These are phyloP conservation scores for Hydractinia echinata DNA, from an alignment of 30 jellyfish, hydroid and myxozoan genomes.

Conservation along the genomic window DNA sequence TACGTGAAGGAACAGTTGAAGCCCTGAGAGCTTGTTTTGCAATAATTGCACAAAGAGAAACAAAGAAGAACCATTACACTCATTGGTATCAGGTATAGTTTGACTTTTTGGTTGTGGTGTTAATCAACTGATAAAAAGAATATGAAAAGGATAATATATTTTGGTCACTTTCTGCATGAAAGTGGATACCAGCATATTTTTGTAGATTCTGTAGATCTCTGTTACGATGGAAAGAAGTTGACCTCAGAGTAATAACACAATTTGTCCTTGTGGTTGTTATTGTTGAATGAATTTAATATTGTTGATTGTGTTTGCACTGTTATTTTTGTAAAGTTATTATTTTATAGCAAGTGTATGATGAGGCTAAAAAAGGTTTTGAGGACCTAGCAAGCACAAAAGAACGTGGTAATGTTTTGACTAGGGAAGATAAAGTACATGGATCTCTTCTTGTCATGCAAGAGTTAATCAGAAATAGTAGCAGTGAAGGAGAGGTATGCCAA, in stretches of 20 bases:
- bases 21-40: slow-evolving; percentile 90
- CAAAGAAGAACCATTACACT: slow-evolving; percentile 67
- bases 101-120: too few relatives aligned
- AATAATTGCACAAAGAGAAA: slow-evolving; percentile 68
- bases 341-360: slow-evolving; percentile 67
- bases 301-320: neutral
- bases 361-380: slow-evolving; percentile 77
- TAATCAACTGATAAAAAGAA: too few relatives aligned
- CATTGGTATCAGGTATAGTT: slow-evolving; percentile 75
- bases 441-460: slow-evolving; percentile 80
- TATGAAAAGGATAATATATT: too few relatives aligned
- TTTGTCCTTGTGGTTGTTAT: neutral
- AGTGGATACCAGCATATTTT: neutral
- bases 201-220: too few relatives aligned
- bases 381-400: slow-evolving; percentile 72
- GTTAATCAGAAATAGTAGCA: slow-evolving; percentile 73
- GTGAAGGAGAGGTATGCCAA: slow-evolving; percentile 79
- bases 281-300: neutral
- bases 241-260: too few relatives aligned
- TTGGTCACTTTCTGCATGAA: neutral
- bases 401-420: slow-evolving; percentile 63
- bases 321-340: neutral
- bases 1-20: slow-evolving; percentile 82
- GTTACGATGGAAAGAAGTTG: too few relatives aligned
- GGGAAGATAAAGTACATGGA: slow-evolving; percentile 85